Evolutionary conservation across 2,113 vertebrate species (phyloP), one percentile per base, ranked within the genome.

Genomic region (Myotis lucifugus): DNA sequence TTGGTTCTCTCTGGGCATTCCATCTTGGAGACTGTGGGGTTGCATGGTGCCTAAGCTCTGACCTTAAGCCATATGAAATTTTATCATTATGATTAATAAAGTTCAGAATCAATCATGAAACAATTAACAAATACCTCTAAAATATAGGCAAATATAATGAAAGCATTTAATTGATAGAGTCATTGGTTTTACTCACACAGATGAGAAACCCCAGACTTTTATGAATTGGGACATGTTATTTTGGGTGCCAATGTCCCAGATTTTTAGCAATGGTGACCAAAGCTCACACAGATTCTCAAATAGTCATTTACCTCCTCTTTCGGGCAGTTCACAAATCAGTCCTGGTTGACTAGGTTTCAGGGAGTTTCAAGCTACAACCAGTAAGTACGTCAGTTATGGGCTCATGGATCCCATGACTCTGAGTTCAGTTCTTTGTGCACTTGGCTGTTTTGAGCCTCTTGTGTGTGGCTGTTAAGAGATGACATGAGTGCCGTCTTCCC

Each of bases 41-140:
- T 82, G 23, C n/a, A 25, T 83, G 5, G 27, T 93, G 27, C 81
- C 7, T 70, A 52, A 90, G 2, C 17, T 90, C 29, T 88, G 32
- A 85, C 21, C 14, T 83, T 42, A 27, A 82, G 15, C 12, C 19
- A 42, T 54, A 29, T 91, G 37, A 79, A 78, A 86, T 56, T 40
- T 95, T 88, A 64, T 78, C 66, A 18, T 76, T 81, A 37, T 90
- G 27, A 42, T 69, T 56, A 77, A 73, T 27, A 77, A 90, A 66
- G 50, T 27, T 90, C 32, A 85, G 42, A 83, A 95, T 85, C 61
- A 90, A 34, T 77, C 13, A 88, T 61, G 29, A 90, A 25, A 73
- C n/a, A 72, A 40, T 46, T 42, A 87, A 77, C 17, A 72, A 72
- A 32, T 56, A 27, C 12, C 13, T 18, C 6, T 10, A 10, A 84